A percentile compares a stretch with the other conserved stretches of the same genome.
Conservation (phyloP, 2,113 vertebrate genomes). For the Agapornis roseicollis region DNA sequence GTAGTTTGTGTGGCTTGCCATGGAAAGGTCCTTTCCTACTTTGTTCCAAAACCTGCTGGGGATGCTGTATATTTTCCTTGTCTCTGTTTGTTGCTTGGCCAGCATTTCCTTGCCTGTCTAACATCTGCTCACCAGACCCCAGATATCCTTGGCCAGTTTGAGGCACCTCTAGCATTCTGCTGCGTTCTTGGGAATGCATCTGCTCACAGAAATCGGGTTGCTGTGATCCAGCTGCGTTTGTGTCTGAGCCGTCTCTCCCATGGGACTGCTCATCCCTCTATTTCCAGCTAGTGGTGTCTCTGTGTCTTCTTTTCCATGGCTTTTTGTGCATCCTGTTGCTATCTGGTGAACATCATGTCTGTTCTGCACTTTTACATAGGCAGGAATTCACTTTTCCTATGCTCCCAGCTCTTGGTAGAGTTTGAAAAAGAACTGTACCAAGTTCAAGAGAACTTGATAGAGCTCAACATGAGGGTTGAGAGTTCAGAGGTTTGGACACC, state of each 20-base stretch:
- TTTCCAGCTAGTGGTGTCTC: background rate
- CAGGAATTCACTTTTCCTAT: background rate
- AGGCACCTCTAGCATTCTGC: background rate
- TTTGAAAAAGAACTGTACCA: background rate
- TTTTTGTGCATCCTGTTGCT: background rate
- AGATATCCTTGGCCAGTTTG: background rate
- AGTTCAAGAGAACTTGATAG: background rate
- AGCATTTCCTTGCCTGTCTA: conserved; percentile 2
- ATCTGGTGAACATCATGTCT: background rate
- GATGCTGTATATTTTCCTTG: conserved; percentile 6
- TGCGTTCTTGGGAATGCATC: background rate
- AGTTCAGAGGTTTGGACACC: background rate
- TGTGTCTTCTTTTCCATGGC: background rate
- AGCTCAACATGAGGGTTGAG: background rate
- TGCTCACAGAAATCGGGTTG: background rate
- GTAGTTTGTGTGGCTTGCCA: conserved; percentile 8
- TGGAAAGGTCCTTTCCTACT: conserved; percentile 7
- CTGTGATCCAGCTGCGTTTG: background rate
- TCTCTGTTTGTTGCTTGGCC: conserved; percentile 45
- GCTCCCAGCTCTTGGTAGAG: background rate
- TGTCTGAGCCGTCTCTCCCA: background rate
- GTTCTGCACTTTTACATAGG: background rate
- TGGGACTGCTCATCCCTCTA: background rate
- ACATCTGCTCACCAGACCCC: conserved; percentile 57
- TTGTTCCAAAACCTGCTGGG: conserved; percentile 13